Evolutionary conservation across 30 jellyfish, hydroid and myxozoan species (phyloP).

Genomic region (Rhopilema esculentum): DNA sequence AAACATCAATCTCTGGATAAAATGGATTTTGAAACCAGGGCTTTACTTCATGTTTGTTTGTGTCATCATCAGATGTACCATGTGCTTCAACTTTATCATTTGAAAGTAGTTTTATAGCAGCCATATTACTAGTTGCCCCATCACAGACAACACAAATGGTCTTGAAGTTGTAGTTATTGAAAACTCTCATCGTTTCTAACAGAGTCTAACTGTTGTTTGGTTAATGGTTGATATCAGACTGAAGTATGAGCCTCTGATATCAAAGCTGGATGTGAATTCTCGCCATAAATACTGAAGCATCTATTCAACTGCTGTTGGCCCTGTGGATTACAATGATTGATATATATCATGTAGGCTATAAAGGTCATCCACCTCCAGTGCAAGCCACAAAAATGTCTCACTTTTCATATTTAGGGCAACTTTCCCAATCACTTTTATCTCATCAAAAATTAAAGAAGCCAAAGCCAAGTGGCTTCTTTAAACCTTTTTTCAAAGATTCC

Average conservation of each 20-base stretch:
- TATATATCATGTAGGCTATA: conserved; percentile 15
- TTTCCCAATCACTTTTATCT: conserved; percentile 35
- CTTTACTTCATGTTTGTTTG: conserved; percentile 24
- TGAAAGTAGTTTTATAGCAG: conserved; percentile 28
- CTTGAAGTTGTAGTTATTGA: too few relatives aligned
- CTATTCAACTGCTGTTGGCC: conserved; percentile 38
- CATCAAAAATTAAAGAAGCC: conserved; percentile 30
- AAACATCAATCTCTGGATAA: conserved; percentile 31
- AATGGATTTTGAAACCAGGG: conserved; percentile 39
- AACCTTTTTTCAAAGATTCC: conserved; percentile 20
- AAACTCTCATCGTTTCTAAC: conserved; percentile 21
- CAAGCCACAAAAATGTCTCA: conserved; percentile 34
- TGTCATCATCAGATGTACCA: conserved; percentile 25
- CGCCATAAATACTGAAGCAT: conserved; percentile 45
- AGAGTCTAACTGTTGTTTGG: conserved; percentile 22
- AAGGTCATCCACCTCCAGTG: conserved; percentile 41
- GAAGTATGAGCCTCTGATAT: conserved; percentile 27
- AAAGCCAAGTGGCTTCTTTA: conserved; percentile 28
- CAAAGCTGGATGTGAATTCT: conserved; percentile 50
- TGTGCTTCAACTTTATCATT: conserved; percentile 4
- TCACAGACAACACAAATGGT: conserved; percentile 20
- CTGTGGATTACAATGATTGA: conserved; percentile 11
- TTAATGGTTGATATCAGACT: conserved; percentile 14
- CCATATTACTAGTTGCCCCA: conserved; percentile 42
- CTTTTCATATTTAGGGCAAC: conserved; percentile 37